phyloP scores from a whole-genome alignment of 2,797 vertebrate species.

The Pristis pectinata region DNA sequence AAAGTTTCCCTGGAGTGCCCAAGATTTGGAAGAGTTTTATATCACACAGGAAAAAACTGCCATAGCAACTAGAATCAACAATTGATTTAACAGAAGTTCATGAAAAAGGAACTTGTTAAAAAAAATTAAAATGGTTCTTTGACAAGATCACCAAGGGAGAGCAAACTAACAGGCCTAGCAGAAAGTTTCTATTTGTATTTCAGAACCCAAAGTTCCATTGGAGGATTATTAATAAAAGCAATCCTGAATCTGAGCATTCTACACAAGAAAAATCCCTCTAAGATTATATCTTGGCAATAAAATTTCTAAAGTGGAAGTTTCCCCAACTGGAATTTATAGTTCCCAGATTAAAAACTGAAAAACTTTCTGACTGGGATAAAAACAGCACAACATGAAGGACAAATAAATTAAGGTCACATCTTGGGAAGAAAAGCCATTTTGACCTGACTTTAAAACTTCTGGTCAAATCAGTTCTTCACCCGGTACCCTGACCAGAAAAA shows the following conservation, averaged over 20 bases:
- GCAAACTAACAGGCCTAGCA: background rate
- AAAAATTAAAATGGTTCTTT: background rate
- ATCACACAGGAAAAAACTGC: background rate
- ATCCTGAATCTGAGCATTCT: background rate
- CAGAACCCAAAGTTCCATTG: background rate
- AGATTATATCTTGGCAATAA: background rate
- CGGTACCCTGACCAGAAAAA: background rate
- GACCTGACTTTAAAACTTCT: background rate
- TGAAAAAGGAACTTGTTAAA: background rate
- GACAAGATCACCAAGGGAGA: background rate
- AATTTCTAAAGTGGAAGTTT: background rate
- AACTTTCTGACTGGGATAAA: background rate
- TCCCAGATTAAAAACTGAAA: background rate
- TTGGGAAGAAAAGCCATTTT: background rate
- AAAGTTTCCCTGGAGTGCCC: background rate
- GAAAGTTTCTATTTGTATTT: background rate
- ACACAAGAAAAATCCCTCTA: background rate
- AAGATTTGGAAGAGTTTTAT: background rate
- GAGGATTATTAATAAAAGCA: background rate
- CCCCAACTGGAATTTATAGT: background rate
- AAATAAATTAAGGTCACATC: background rate
- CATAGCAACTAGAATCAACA: background rate
- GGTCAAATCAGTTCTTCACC: background rate
- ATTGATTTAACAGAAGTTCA: background rate
- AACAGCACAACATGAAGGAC: background rate